phyloP scores from a whole-genome alignment of 2,797 vertebrate species.

The Crypturellus tataupa region DNA sequence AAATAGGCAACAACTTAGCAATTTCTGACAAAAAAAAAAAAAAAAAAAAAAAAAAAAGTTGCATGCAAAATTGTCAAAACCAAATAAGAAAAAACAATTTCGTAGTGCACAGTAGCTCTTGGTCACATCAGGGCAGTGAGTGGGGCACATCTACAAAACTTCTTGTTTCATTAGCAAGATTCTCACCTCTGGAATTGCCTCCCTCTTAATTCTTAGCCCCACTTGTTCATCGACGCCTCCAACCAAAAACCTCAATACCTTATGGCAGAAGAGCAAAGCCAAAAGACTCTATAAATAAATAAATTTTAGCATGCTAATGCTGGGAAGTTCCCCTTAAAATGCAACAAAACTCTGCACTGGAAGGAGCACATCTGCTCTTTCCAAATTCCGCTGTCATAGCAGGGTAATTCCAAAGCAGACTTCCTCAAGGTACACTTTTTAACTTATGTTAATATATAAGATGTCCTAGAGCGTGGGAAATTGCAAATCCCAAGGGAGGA shows the following conservation, averaged over 20 bases:
- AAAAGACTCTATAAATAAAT: neutral
- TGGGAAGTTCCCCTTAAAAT: slow-evolving; percentile 12
- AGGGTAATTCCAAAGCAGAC: neutral
- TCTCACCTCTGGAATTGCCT: neutral
- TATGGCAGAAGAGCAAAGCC: neutral
- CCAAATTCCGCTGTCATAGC: neutral
- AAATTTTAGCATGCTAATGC: neutral
- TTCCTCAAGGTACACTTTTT: neutral
- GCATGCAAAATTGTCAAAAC: rapidly evolving
- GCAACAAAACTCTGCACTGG: neutral
- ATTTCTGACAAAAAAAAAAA: slow-evolving; percentile 33
- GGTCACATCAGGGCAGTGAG: neutral
- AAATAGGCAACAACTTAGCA: slow-evolving; percentile 59
- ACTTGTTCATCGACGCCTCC: neutral
- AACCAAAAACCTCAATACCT: neutral
- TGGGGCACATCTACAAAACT: neutral
- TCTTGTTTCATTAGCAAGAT: neutral
- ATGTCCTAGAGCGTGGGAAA: neutral
- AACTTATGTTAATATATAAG: slow-evolving; percentile 9
- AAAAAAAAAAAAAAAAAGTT: slow-evolving; percentile 30
- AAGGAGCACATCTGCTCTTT: neutral
- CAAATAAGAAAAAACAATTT: neutral
- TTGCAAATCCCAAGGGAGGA: neutral
- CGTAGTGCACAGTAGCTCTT: neutral
- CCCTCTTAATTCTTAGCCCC: neutral